Evolutionary conservation across 2,113 vertebrate species (phyloP).

Genomic region (Macrotus californicus): DNA sequence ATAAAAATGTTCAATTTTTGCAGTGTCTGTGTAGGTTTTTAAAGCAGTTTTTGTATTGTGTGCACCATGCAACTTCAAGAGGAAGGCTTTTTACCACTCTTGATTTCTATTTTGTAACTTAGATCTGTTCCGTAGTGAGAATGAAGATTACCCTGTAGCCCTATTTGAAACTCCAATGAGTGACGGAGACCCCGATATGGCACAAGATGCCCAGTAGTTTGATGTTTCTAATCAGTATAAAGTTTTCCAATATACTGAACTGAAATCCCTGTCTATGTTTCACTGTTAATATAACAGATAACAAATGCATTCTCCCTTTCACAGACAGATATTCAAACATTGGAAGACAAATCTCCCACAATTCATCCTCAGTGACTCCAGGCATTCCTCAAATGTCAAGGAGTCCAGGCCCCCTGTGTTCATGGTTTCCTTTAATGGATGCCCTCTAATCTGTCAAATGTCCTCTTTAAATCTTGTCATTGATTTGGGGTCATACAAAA

Average conservation of each 20-base stretch:
- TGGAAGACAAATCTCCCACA: background rate
- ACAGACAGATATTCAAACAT: background rate
- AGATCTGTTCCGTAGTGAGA: background rate
- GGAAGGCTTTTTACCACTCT: background rate
- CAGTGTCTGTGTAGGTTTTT: background rate
- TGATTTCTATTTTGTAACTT: background rate
- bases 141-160: background rate
- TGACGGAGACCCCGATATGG: background rate
- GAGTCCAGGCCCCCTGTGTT: background rate
- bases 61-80: background rate
- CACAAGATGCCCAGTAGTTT: background rate
- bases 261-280: background rate
- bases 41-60: background rate
- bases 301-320: background rate
- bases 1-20: background rate
- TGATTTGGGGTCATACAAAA: background rate
- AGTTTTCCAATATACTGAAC: background rate
- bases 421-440: background rate
- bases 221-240: background rate
- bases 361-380: background rate
- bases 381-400: background rate
- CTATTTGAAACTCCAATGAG: background rate
- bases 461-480: background rate
- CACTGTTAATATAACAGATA: background rate
- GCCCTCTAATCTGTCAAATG: background rate